Percentiles rank a stretch among this genome's conserved stretches.
Evolutionary conservation across 2,888 invertebrate species (phyloP).

Genomic region (Gymnoscelis rufifasciata): DNA sequence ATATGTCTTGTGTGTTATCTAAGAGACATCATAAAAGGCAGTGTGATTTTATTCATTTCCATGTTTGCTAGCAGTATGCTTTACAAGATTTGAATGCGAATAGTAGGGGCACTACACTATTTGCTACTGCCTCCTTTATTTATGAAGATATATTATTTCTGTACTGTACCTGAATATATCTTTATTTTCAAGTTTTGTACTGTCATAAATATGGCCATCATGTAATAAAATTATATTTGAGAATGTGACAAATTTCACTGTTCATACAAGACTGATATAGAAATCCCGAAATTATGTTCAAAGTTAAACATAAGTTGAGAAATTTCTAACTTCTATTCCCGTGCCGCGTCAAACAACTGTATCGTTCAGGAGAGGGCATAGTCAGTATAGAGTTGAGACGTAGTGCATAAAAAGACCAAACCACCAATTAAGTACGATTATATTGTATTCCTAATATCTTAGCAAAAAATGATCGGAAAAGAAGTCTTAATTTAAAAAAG

Average conservation of each 20-base stretch:
- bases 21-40: constrained; percentile 16
- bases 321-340: constrained; percentile 4
- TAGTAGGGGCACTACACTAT: background rate
- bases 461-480: too few relatives aligned
- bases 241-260: too few relatives aligned
- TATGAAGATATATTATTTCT: too few relatives aligned
- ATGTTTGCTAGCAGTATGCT: constrained; percentile 5
- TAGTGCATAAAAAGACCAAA: background rate
- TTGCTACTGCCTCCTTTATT: too few relatives aligned
- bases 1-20: constrained; percentile 16
- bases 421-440: too few relatives aligned
- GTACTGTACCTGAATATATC: background rate
- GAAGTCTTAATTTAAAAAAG: too few relatives aligned
- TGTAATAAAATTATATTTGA: background rate
- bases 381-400: background rate
- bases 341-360: constrained; percentile 1
- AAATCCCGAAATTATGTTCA: constrained; percentile 3
- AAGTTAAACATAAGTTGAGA: constrained; percentile 4
- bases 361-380: background rate
- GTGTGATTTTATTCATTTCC: constrained; percentile 13
- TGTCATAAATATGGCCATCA: background rate
- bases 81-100: constrained; percentile 2
- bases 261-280: constrained; percentile 7
- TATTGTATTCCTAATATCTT: too few relatives aligned
- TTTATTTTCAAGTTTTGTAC: background rate